phyloP scores from a whole-genome alignment of 2,113 vertebrate genomes.

The Tursiops truncatus region DNA sequence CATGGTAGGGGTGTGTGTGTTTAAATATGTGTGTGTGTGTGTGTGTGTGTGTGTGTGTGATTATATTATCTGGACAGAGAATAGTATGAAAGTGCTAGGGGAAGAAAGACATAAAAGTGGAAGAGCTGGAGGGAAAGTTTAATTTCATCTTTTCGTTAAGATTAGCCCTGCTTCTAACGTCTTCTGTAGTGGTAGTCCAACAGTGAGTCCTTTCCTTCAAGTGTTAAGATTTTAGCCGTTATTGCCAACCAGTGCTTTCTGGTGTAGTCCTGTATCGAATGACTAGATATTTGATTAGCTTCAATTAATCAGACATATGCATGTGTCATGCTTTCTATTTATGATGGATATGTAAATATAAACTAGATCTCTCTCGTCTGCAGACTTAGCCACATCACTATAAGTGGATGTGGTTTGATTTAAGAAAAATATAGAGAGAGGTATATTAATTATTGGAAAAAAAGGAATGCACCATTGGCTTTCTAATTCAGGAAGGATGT shows the following conservation, averaged over 20 bases:
- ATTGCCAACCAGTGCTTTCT: background rate
- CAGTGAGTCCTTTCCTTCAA: background rate
- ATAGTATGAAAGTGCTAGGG: background rate
- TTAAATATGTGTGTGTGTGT: background rate
- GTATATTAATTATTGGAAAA: background rate
- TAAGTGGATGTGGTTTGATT: background rate
- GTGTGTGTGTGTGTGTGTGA: background rate
- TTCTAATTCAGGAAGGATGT: background rate
- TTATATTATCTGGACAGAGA: background rate
- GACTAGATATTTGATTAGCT: background rate
- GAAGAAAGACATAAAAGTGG: background rate
- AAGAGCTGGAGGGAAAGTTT: background rate
- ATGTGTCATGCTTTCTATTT: background rate
- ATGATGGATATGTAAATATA: background rate
- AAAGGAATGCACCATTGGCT: background rate
- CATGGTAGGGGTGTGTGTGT: background rate
- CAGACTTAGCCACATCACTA: background rate
- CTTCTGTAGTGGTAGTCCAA: background rate
- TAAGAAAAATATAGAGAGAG: background rate
- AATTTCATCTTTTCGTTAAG: background rate
- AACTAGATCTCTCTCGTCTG: background rate
- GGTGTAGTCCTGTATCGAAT: background rate
- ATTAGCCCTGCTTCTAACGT: background rate
- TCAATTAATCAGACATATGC: background rate
- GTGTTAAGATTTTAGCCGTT: background rate